Conservation (phyloP, 2,888 invertebrate species). For the Autographa gamma region DNA sequence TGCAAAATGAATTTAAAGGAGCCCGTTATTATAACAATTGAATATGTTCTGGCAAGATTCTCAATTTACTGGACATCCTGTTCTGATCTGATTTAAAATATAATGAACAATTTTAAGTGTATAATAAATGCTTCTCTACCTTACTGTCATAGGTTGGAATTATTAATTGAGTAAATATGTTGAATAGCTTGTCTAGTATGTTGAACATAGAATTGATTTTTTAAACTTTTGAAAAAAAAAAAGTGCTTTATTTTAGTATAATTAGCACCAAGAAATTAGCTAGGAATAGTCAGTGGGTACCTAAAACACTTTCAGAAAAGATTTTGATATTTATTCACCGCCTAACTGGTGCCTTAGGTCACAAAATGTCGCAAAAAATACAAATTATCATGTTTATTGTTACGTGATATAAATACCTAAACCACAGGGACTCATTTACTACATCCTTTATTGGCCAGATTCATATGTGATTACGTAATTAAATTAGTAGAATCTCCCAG, state of each 20-base stretch:
- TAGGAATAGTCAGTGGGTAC: not conserved
- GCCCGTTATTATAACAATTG: slow-evolving; percentile 1
- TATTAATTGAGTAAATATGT: not conserved
- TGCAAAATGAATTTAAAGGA: not conserved
- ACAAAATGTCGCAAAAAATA: slow-evolving; percentile 3
- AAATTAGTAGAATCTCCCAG: not conserved
- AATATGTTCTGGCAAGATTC: not conserved
- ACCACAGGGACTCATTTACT: not conserved
- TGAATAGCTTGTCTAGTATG: not conserved
- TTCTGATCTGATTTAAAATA: not conserved
- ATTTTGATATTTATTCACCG: slow-evolving; percentile 7
- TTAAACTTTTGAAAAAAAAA: not conserved
- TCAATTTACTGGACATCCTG: not conserved
- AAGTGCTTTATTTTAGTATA: not conserved
- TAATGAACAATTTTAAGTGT: not conserved
- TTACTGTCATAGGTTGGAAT: not conserved
- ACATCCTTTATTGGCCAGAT: slow-evolving; percentile 3
- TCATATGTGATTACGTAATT: not conserved
- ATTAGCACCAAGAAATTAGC: not conserved
- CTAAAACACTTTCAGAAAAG: not conserved
- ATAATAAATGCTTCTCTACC: not conserved
- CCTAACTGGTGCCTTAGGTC: slow-evolving; percentile 32
- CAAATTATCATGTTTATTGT: not conserved
- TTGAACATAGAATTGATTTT: not conserved
- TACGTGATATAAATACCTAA: not conserved